A percentile compares a stretch with the other conserved stretches of the same genome.
Conservation (phyloP, 2,797 vertebrate species). For the Lagorchestes hirsutus region DNA sequence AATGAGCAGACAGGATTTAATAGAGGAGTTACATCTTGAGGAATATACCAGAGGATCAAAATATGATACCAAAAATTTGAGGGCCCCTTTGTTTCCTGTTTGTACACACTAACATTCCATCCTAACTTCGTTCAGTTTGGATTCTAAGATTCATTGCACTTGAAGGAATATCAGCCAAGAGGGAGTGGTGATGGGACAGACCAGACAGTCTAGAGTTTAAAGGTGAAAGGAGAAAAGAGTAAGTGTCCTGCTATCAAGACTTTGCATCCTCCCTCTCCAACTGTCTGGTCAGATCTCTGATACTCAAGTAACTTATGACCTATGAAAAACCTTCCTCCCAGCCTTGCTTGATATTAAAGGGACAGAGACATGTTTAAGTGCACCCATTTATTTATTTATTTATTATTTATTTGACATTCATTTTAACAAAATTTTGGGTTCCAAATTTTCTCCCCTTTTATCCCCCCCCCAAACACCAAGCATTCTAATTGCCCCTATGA, state of each 20-base stretch:
- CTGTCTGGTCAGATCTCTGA: neutral
- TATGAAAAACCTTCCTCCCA: neutral
- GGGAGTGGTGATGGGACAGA: neutral
- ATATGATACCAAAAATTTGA: neutral
- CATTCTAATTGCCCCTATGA: no score
- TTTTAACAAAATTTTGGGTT: no score
- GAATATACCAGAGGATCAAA: neutral
- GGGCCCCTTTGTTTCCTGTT: neutral
- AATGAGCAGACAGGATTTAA: neutral
- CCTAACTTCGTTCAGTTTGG: neutral
- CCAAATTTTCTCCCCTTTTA: no score
- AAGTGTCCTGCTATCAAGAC: neutral
- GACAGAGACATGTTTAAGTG: neutral
- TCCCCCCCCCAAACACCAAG: no score
- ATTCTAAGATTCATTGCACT: neutral
- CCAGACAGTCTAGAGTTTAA: neutral
- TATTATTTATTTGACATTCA: no score
- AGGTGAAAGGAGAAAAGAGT: neutral
- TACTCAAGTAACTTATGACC: neutral
- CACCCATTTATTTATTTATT: neutral
- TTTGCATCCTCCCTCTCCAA: neutral
- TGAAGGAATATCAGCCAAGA: neutral
- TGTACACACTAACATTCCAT: neutral
- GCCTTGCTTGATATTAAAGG: neutral
- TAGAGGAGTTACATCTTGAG: neutral